A percentile compares a stretch with the other conserved stretches of the same genome.
phyloP scores from a whole-genome alignment of 2,797 vertebrate species.

The Mareca penelope region DNA sequence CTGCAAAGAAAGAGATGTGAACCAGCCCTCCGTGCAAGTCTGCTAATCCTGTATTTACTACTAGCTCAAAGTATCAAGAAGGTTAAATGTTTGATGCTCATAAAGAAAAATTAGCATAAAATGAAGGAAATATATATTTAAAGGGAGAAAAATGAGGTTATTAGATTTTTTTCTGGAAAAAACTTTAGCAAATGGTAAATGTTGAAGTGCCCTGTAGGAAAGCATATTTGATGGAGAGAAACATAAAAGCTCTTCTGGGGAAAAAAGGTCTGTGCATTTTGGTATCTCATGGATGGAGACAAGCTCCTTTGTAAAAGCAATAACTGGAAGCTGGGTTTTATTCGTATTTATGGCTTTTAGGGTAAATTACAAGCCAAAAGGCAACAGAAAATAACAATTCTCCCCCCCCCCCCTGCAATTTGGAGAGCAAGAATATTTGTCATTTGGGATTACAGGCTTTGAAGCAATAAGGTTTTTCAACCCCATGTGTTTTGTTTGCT shows the following conservation, averaged over 20 bases:
- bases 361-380: neutral
- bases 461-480: neutral
- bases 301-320: neutral
- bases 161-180: neutral
- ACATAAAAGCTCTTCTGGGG: neutral
- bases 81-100: neutral
- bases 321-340: neutral
- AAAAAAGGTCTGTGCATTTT: neutral
- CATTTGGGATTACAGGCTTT: neutral
- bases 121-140: neutral
- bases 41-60: neutral
- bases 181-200: neutral
- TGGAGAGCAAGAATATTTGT: neutral
- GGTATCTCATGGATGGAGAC: neutral
- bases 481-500: neutral
- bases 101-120: neutral
- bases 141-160: neutral
- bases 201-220: neutral
- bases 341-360: neutral
- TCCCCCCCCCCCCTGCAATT: neutral
- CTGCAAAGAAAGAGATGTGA: neutral
- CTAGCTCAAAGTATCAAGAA: neutral
- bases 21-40: neutral
- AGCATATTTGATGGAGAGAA: too few species aligned
- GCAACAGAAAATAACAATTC: neutral